Base-by-base conservation (phyloP, 2,797 vertebrate genomes). In the Furcifer pardalis region DNA sequence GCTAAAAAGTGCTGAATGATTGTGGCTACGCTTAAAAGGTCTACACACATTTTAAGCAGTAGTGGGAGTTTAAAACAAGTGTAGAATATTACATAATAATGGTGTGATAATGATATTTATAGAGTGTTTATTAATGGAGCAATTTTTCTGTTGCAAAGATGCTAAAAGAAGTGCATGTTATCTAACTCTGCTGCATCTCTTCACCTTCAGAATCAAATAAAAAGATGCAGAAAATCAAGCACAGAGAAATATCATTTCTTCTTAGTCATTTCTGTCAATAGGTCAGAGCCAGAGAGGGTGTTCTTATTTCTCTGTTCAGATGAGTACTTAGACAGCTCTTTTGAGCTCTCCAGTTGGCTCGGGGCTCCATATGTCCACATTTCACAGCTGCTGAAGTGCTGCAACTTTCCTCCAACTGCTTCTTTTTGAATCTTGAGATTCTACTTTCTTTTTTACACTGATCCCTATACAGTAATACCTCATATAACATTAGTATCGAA, bases 91-190 rank as follows among this genome's bases (percentile, higher is more conserved):
- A 71, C 42, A 86, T 77, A 81, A 71, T 62, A 71, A 81, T 13
- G 21, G 76, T 62, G 40, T 35, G 71, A 63, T 63, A 82, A 77
- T 59, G 49, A 84, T 69, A 59, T 8, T 6, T 68, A 85, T 62
- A 25, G 52, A 42, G 32, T 81, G 77, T 62, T 81, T 86, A 85
- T 85, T 85, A 85, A 84, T 84, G 77, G 82, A 77, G 27, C 74
- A 84, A 81, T 85, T 86, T 10, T 71, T 62, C 79, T 52, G 25
- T 62, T 7, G 56, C 40, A 81, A 86, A 77, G 79, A 49, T 77
- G 52, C 65, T 85, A 86, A 77, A 86, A 86, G 65, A 77, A 84
- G 82, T 74, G 37, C 74, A 77, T 3, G 40, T 69, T 81, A 86
- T 75, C 79, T 77, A 86, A 81, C 71, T 81, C 73, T 86, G 79